Conservation (phyloP, 2,888 invertebrate genomes). For the Rhopalosiphum nymphaeae region DNA sequence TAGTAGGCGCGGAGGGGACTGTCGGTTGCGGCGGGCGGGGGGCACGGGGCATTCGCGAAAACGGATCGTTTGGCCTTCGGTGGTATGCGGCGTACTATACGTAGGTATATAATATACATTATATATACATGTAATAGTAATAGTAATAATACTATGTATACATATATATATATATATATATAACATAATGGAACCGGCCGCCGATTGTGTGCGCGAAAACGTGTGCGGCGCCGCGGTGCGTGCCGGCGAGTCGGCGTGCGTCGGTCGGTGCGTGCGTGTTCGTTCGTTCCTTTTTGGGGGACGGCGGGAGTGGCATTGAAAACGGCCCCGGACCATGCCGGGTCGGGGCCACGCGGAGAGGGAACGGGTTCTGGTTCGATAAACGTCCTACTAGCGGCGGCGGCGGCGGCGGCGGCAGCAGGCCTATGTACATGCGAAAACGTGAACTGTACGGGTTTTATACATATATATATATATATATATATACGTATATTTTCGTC, state of each 20-base stretch:
- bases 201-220: conserved; percentile 20
- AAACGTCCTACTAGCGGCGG: conserved; percentile 57
- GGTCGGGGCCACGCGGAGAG: conserved; percentile 59
- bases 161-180: background rate
- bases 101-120: background rate
- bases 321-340: conserved; percentile 59
- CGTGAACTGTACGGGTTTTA: conserved; percentile 1
- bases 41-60: background rate
- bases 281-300: background rate
- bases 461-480: too few species aligned
- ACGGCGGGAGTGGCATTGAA: conserved; percentile 60
- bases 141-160: background rate
- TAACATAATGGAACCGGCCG: background rate
- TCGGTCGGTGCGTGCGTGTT: background rate
- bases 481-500: background rate
- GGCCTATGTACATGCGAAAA: conserved; percentile 42
- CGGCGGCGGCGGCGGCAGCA: conserved; percentile 25
- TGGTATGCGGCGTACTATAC: background rate
- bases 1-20: background rate
- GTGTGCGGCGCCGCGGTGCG: conserved; percentile 27
- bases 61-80: conserved; percentile 52
- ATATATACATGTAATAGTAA: background rate
- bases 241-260: conserved; percentile 15
- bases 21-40: background rate
- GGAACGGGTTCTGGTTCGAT: conserved; percentile 65